A percentile compares a stretch with the other conserved stretches of the same genome.
Evolutionary conservation across 1,140 invertebrate genomes (phyloP).

Genomic region (Megalonaias nervosa): DNA sequence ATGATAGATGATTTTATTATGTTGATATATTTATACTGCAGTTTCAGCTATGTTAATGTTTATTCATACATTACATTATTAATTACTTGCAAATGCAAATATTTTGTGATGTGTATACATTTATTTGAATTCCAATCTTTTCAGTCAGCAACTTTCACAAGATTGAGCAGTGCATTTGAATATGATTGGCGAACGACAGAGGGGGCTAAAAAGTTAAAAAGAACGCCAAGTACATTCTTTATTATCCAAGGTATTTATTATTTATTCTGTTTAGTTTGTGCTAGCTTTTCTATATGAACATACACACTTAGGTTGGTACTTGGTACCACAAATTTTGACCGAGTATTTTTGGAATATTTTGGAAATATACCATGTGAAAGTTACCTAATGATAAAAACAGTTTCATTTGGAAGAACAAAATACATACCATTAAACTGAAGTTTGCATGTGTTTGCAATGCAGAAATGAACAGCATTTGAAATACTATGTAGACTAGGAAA

Average conservation of each 20-base stretch:
- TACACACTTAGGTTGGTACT: not conserved
- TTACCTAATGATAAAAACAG: no score
- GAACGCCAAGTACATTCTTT: constrained; percentile 71
- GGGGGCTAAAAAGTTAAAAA: constrained; percentile 70
- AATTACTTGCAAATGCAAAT: not conserved
- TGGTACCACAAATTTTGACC: not conserved
- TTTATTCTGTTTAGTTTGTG: not conserved
- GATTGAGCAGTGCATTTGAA: constrained; percentile 80
- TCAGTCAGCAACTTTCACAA: constrained; percentile 75
- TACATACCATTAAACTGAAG: no score
- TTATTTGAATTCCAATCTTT: constrained; percentile 10
- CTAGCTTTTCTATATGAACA: not conserved
- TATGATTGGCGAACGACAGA: constrained; percentile 76
- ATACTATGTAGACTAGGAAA: no score
- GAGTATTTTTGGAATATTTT: no score
- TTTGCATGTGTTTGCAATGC: no score
- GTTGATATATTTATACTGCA: no score
- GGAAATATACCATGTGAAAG: no score
- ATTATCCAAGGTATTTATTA: constrained; percentile 65
- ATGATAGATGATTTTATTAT: no score
- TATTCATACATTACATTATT: no score
- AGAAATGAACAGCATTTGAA: no score
- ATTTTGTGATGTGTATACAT: not conserved
- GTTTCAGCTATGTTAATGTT: no score
- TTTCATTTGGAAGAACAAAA: no score